Base-by-base conservation (phyloP, 2,888 invertebrate genomes). In the Emmelina monodactyla region DNA sequence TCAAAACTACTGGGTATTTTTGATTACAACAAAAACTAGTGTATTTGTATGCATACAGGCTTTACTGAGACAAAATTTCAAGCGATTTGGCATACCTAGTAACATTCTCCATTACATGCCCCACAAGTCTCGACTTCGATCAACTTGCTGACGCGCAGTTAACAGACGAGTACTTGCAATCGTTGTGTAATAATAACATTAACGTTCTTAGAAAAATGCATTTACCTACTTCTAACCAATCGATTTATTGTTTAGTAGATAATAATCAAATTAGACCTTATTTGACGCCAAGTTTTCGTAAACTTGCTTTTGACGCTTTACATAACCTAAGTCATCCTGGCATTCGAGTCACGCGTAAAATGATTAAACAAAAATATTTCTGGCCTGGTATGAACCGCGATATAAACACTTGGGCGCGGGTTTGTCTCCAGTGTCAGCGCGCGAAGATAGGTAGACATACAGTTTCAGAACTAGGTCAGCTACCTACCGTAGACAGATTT, bases 401-500 rank as follows among this genome's bases (percentile, higher is more conserved):
- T 10, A 14, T 31, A 14, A 14, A 15, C 2, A 7, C 4, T 14
- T 32, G 16, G 9, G 16, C 16, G 10, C 7, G 10, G 22, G 16
- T 22, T 22, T 12, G 7, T 32, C 10, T 32, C 6, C 19, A 32
- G 16, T 25, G 15, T 22, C 31, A 37, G 15, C 22, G 14, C 25
- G 3, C 15, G 12, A 28, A 28, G 13, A 19, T 36, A n/a, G n/a
- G 28, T 7, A 25, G 35, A 7, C 38, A 38, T 16, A 33, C 16
- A 4, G 16, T 11, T 11, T 33, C 36, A 10, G 34, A 28, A 2
- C 14, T 43, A 28, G 41, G 41, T 2, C 14, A 22, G 9, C 42
- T 46, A 35, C 22, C 29, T 3, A 7, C 13, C 10, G 22, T 25
- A 2, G 34, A 37, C 1, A 37, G 49, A 2, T 49, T 48, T 15